These are phyloP conservation scores for Buphagus erythrorhynchus DNA, from an alignment of 2,797 vertebrate species.

Conservation along the genomic window DNA sequence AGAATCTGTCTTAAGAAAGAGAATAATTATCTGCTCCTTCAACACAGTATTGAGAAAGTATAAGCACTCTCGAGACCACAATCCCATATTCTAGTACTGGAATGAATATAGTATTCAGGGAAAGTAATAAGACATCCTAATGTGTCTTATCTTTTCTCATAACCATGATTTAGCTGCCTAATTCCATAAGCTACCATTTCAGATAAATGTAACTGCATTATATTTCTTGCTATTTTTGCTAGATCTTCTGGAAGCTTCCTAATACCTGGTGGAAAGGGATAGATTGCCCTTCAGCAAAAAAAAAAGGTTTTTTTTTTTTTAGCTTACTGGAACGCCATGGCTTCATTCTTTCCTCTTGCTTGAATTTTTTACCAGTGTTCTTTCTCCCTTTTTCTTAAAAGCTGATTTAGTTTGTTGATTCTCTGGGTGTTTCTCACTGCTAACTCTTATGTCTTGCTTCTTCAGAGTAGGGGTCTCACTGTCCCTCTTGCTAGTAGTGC, in stretches of 20 bases:
- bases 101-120: not conserved
- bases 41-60: not conserved
- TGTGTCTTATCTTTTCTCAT: slow-evolving; percentile 45
- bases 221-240: not conserved
- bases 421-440: not conserved
- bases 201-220: slow-evolving; percentile 10
- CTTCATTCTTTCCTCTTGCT: not conserved
- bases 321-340: not conserved
- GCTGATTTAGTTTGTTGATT: not conserved
- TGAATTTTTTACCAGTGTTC: not conserved
- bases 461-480: not conserved
- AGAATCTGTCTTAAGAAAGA: slow-evolving; percentile 6
- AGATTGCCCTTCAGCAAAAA: not conserved
- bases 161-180: not conserved
- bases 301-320: accelerated
- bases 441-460: not conserved
- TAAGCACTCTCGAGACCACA: slow-evolving; percentile 35
- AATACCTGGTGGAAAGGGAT: not conserved
- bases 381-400: not conserved
- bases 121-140: slow-evolving; percentile 15
- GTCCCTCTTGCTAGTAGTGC: not conserved
- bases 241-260: slow-evolving; percentile 33
- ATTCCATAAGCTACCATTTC: slow-evolving; percentile 26
- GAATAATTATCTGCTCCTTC: slow-evolving; percentile 20
- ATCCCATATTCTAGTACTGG: not conserved